A percentile compares a stretch with the other conserved stretches of the same genome.
Evolutionary conservation across 2,113 vertebrate genomes (phyloP).

Genomic region (Lipophrys pholis): DNA sequence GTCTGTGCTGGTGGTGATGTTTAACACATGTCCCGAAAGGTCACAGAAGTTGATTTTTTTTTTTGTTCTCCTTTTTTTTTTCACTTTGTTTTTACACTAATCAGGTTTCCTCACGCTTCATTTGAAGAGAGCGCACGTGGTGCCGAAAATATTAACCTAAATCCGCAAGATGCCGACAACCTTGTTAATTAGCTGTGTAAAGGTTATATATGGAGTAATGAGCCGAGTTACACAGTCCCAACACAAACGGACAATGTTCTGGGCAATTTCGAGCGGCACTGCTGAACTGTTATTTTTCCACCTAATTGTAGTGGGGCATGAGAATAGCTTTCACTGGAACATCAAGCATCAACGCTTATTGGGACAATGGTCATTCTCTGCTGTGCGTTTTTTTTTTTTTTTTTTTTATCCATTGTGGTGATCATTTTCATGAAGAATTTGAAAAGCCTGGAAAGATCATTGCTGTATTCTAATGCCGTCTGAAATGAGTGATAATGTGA

Average conservation of each 20-base stretch:
- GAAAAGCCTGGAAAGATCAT: constrained; percentile 6
- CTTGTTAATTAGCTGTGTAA: constrained; percentile 75
- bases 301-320: constrained; percentile 32
- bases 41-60: constrained; percentile 8
- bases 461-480: not conserved
- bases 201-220: constrained; percentile 72
- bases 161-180: constrained; percentile 55
- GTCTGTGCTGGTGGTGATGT: constrained; percentile 35
- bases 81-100: not conserved
- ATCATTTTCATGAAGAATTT: not conserved
- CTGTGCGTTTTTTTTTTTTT: not conserved
- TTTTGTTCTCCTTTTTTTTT: not conserved
- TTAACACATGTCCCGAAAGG: constrained; percentile 30
- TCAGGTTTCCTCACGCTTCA: constrained; percentile 16
- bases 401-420: not conserved
- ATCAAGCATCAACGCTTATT: not conserved
- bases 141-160: constrained; percentile 31
- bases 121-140: constrained; percentile 22
- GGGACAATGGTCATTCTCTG: not conserved
- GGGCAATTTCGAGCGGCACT: constrained; percentile 47
- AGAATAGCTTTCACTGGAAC: not conserved
- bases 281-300: constrained; percentile 54
- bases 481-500: constrained; percentile 24
- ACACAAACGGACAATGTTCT: constrained; percentile 58
- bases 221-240: constrained; percentile 35